These are phyloP conservation scores for Petrocephalus zakoni DNA, from an alignment of 2,113 vertebrate genomes.

Conservation along the genomic window DNA sequence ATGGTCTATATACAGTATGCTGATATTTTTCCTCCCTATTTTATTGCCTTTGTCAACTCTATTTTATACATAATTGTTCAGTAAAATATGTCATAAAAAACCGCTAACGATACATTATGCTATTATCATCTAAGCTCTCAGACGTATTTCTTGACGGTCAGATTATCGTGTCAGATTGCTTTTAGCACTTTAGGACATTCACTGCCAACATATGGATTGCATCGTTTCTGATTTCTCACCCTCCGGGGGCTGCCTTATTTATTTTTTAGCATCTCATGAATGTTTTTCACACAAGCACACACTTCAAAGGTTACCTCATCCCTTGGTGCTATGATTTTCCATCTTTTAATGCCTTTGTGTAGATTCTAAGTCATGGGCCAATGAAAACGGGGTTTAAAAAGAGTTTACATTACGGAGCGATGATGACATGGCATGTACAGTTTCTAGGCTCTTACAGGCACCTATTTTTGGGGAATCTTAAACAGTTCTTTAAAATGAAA, in stretches of 20 bases:
- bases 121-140: background rate
- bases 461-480: background rate
- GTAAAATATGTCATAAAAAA: background rate
- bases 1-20: background rate
- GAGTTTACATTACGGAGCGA: background rate
- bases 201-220: background rate
- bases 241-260: background rate
- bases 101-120: background rate
- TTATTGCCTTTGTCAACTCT: background rate
- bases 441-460: background rate
- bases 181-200: background rate
- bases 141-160: background rate
- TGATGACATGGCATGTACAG: background rate
- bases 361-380: background rate
- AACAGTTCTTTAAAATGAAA: background rate
- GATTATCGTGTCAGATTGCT: background rate
- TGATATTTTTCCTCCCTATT: background rate
- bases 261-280: constrained; percentile 1
- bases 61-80: background rate
- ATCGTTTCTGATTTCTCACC: background rate
- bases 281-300: background rate
- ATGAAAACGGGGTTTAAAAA: background rate
- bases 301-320: background rate
- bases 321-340: background rate
- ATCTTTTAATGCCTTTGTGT: background rate